Conservation (phyloP, 2,888 invertebrate species). For the Erebia aethiops region DNA sequence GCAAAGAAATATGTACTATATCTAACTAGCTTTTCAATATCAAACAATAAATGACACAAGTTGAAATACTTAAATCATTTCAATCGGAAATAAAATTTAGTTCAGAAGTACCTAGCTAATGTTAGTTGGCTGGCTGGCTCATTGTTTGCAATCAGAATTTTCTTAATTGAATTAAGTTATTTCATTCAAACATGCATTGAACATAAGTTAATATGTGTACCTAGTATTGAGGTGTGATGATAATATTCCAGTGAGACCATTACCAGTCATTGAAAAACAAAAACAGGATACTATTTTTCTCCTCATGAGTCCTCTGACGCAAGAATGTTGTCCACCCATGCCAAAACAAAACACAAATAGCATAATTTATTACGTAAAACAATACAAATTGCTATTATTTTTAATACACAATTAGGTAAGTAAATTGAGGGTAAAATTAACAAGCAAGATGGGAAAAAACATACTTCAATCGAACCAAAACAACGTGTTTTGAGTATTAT, state of each 20-base stretch:
- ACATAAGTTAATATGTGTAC: too few relatives aligned
- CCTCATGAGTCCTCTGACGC: neutral
- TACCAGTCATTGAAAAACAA: neutral
- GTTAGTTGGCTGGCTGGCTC: too few relatives aligned
- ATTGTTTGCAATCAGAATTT: too few relatives aligned
- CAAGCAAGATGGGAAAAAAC: constrained; percentile 9
- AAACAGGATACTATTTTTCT: neutral
- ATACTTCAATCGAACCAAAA: constrained; percentile 1
- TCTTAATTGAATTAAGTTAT: too few relatives aligned
- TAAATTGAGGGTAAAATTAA: neutral
- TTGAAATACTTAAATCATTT: too few relatives aligned
- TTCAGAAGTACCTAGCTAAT: too few relatives aligned
- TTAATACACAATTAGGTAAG: neutral
- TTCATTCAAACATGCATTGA: too few relatives aligned
- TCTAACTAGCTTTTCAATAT: too few relatives aligned
- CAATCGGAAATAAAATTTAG: too few relatives aligned
- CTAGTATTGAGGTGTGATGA: too few relatives aligned
- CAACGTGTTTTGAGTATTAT: neutral
- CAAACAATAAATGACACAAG: too few relatives aligned
- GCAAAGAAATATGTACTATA: too few relatives aligned
- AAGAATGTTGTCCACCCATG: neutral
- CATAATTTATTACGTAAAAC: neutral
- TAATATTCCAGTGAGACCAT: neutral
- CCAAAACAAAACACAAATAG: constrained; percentile 6
- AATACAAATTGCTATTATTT: neutral